Evolutionary conservation across 2,113 vertebrate genomes (phyloP).

Genomic region (Paramisgurnus dabryanus): DNA sequence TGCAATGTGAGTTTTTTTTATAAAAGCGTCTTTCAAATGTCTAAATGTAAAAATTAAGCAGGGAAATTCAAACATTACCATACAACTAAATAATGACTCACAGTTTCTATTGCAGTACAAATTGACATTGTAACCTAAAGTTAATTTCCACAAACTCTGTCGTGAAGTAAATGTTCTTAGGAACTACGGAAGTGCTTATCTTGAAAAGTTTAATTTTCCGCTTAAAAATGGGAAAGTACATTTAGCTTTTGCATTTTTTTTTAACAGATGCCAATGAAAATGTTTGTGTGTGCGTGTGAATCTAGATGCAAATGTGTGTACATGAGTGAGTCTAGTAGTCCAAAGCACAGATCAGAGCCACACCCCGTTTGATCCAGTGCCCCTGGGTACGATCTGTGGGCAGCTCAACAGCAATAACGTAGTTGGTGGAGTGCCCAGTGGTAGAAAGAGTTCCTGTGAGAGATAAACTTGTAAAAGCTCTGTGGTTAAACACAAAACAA

Average conservation of each 20-base stretch:
- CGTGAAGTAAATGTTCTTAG: no score
- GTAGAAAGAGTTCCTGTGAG: slow-evolving; percentile 83
- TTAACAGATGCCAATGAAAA: neutral
- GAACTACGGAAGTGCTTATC: neutral
- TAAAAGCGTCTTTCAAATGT: no score
- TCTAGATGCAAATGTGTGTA: slow-evolving; percentile 17
- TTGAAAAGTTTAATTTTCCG: neutral
- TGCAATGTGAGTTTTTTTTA: no score
- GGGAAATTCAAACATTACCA: no score
- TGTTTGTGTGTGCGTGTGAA: slow-evolving; percentile 2
- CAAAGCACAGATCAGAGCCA: slow-evolving; percentile 86
- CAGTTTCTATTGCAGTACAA: no score
- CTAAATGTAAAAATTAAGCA: no score
- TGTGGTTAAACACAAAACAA: neutral
- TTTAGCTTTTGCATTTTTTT: neutral
- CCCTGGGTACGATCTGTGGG: slow-evolving; percentile 74
- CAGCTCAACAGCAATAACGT: slow-evolving; percentile 85
- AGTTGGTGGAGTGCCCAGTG: slow-evolving; percentile 89
- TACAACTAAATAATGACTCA: no score
- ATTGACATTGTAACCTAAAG: no score
- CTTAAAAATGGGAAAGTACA: no score
- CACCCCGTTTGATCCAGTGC: slow-evolving; percentile 90
- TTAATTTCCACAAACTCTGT: no score
- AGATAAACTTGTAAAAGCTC: slow-evolving; percentile 8
- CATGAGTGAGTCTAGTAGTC: slow-evolving; percentile 75